phyloP scores from a whole-genome alignment of 2,797 vertebrate species.

The Crocidura indochinensis region DNA sequence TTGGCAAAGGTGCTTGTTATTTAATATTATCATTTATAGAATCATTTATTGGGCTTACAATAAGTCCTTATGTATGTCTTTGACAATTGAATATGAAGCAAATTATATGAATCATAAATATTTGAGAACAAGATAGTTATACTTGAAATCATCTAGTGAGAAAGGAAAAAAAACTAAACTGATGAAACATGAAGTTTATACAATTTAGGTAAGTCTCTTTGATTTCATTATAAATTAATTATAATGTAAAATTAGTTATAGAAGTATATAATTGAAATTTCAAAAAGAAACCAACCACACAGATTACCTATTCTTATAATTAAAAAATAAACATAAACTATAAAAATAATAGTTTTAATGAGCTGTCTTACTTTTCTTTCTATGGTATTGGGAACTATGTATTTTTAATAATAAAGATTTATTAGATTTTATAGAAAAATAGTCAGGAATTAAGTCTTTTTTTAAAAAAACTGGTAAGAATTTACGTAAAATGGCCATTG shows the following conservation, averaged over 20 bases:
- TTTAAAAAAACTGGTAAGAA: background rate
- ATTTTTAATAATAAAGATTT: background rate
- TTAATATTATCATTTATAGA: background rate
- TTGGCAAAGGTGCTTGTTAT: background rate
- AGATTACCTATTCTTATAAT: no score
- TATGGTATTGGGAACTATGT: background rate
- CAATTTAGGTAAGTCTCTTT: slow-evolving; percentile 18
- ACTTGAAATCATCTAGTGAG: background rate
- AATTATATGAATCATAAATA: background rate
- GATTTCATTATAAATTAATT: slow-evolving; percentile 20
- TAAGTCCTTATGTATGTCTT: background rate
- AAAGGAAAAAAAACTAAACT: background rate
- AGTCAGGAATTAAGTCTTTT: background rate
- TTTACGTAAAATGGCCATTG: background rate
- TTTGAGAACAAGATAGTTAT: slow-evolving; percentile 31
- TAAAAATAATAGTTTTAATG: slow-evolving; percentile 36
- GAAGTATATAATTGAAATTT: slow-evolving; percentile 12
- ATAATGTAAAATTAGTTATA: slow-evolving; percentile 15
- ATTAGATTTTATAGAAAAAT: background rate
- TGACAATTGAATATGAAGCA: slow-evolving; percentile 20
- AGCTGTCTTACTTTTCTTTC: background rate
- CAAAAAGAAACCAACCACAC: background rate
- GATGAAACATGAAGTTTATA: background rate
- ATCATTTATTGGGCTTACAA: background rate
- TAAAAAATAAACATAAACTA: background rate